Percentiles rank a stretch among this genome's conserved stretches.
Conservation (phyloP, 2,797 vertebrate genomes). For the Sylvia borin region DNA sequence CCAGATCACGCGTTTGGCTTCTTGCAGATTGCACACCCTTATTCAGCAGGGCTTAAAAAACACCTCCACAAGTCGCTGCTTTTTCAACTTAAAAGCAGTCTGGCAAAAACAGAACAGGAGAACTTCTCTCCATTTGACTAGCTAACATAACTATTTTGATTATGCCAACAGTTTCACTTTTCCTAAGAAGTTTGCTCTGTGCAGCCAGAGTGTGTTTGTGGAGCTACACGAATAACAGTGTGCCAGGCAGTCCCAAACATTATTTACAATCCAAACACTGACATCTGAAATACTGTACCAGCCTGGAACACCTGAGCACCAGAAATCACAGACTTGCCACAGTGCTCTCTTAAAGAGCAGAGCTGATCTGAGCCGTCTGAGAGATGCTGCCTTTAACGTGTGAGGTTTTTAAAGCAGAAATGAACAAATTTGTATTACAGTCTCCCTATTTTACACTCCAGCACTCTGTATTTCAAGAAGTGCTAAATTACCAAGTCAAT, state of each 20-base stretch:
- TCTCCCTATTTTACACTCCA: background rate
- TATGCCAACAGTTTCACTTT: conserved; percentile 3
- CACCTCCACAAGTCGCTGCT: background rate
- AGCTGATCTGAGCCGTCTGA: background rate
- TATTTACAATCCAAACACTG: conserved; percentile 23
- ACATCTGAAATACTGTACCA: background rate
- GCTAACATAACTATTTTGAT: background rate
- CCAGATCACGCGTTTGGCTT: background rate
- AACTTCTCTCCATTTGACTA: conserved; percentile 13
- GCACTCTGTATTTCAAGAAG: background rate
- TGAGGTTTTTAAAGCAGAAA: background rate
- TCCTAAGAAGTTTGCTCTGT: background rate
- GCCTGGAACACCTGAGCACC: background rate
- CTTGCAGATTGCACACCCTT: background rate
- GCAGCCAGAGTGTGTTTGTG: background rate
- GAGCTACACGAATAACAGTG: background rate
- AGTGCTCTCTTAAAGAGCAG: background rate
- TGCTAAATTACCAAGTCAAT: background rate
- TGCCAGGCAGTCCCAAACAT: background rate
- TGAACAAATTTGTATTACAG: background rate
- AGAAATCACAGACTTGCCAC: conserved; percentile 13
- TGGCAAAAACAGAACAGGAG: conserved; percentile 12
- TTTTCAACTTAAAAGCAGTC: conserved; percentile 25
- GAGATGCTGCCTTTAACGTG: background rate
- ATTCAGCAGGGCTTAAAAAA: background rate